phyloP scores from a whole-genome alignment of 2,888 invertebrate species.

The Thereva nobilitata region DNA sequence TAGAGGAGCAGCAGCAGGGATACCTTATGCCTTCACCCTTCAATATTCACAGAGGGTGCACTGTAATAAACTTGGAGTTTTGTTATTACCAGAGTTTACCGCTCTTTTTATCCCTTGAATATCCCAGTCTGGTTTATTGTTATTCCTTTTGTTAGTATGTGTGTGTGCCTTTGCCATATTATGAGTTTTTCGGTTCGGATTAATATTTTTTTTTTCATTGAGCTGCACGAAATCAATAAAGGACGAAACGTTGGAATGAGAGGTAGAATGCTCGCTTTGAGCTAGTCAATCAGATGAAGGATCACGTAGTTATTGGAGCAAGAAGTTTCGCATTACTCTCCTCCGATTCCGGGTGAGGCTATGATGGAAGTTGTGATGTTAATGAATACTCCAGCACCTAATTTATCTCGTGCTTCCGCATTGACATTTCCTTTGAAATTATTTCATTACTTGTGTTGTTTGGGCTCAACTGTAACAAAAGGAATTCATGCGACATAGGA shows the following conservation, averaged over 20 bases:
- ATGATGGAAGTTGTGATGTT: no score
- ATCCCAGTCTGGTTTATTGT: no score
- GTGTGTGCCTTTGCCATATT: background rate
- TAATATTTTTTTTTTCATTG: background rate
- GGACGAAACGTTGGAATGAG: background rate
- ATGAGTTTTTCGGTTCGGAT: conserved; percentile 9
- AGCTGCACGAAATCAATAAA: background rate
- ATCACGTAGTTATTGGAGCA: background rate
- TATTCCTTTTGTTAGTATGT: background rate
- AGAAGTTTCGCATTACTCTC: background rate
- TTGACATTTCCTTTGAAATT: no score
- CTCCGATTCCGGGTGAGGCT: no score
- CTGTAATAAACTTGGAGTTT: background rate
- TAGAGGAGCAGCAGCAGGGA: background rate
- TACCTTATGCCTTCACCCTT: background rate
- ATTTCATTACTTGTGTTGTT: no score
- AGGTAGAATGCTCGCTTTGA: no score
- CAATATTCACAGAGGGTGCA: background rate
- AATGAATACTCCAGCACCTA: no score
- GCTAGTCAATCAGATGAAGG: background rate
- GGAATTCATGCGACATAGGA: no score
- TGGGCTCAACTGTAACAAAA: no score
- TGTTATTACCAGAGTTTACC: background rate
- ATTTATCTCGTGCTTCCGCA: no score
- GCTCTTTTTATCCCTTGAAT: no score